These are phyloP conservation scores for Erpornis zantholeuca DNA, from an alignment of 2,113 vertebrate species.

Conservation along the genomic window DNA sequence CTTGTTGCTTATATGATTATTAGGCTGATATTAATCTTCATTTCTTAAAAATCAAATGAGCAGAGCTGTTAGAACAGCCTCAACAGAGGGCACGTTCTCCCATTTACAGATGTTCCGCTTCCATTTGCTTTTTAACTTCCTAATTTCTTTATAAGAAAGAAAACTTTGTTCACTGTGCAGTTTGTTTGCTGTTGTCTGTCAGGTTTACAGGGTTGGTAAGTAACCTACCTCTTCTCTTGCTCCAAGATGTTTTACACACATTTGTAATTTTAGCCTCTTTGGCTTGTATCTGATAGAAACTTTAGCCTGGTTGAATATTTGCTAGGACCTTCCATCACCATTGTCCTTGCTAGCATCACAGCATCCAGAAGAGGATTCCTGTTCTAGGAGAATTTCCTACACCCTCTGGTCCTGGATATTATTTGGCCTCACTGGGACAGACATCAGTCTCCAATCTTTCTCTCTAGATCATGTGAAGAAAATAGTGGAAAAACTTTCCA, in stretches of 20 bases:
- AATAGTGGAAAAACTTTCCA: too few relatives aligned
- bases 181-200: neutral
- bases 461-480: neutral
- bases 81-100: neutral
- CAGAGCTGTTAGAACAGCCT: neutral
- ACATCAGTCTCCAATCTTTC: rapidly evolving
- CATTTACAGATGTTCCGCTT: neutral
- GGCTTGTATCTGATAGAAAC: neutral
- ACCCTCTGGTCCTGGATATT: neutral
- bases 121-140: neutral
- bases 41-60: neutral
- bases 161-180: neutral
- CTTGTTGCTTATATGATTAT: neutral
- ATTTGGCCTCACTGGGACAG: neutral
- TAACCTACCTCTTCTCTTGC: neutral
- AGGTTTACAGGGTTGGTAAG: neutral
- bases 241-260: neutral
- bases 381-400: neutral
- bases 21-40: neutral
- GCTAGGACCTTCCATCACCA: neutral
- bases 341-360: neutral
- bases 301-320: neutral
- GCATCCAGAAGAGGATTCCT: neutral
- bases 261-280: neutral
- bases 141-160: neutral